A percentile compares a stretch with the other conserved stretches of the same genome.
These are phyloP conservation scores for Cichlasoma orientale DNA, from an alignment of 2,797 vertebrate species.

Conservation along the genomic window DNA sequence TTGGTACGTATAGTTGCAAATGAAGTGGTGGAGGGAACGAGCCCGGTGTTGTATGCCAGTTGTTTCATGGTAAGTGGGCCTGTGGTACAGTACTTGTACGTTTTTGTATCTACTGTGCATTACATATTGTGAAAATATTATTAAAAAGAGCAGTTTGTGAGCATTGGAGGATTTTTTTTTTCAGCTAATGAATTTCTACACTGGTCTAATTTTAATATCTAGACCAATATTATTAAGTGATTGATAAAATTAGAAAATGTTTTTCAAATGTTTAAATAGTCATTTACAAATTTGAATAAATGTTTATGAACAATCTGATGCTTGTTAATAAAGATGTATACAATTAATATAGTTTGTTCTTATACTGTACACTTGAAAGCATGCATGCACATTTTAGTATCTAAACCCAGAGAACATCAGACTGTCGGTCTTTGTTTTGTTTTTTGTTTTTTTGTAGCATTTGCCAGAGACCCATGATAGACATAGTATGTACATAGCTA, in stretches of 20 bases:
- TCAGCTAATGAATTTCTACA: too few relatives aligned
- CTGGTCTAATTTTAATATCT: too few relatives aligned
- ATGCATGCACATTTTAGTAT: neutral
- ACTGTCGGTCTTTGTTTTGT: fast-evolving
- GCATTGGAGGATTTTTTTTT: neutral
- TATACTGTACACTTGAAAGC: fast-evolving
- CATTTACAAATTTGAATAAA: too few relatives aligned
- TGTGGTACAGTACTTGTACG: neutral
- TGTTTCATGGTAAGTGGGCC: neutral
- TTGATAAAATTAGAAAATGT: neutral
- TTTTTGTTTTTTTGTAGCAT: neutral
- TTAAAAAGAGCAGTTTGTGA: neutral
- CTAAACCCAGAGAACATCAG: neutral
- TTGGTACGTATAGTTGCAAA: neutral
- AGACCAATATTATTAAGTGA: too few relatives aligned
- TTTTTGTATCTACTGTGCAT: neutral
- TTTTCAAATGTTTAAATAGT: neutral
- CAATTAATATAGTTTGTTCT: neutral
- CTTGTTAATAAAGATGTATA: neutral
- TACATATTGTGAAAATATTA: too few relatives aligned
- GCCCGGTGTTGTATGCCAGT: neutral
- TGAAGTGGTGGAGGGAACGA: neutral
- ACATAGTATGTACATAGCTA: neutral
- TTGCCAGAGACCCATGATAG: neutral
- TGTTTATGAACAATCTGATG: too few relatives aligned